These are phyloP conservation scores for Entomobrya proxima DNA, from an alignment of 2,888 invertebrate genomes.

Conservation along the genomic window DNA sequence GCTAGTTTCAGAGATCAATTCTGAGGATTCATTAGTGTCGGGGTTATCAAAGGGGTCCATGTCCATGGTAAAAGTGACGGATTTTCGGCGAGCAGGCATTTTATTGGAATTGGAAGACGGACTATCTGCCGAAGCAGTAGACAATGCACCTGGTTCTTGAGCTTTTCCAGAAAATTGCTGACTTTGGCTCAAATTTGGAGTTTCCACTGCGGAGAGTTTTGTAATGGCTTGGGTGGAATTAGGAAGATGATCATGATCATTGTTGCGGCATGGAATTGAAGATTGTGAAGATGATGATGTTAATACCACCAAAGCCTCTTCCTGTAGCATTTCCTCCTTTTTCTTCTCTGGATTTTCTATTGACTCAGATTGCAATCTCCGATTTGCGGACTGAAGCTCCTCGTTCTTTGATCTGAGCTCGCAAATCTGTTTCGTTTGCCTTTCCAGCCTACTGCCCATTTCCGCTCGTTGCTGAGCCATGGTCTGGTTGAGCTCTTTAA, in stretches of 20 bases:
- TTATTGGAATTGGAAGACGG: not conserved
- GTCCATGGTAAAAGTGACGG: constrained; percentile 56
- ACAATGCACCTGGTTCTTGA: too few species aligned
- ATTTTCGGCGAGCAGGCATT: constrained; percentile 27
- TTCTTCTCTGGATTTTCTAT: constrained; percentile 1
- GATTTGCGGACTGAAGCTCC: constrained; percentile 36
- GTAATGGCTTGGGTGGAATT: too few species aligned
- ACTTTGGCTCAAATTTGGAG: too few species aligned
- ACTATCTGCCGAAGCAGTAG: too few species aligned
- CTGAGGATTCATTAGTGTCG: not conserved
- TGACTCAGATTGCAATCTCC: constrained; percentile 37
- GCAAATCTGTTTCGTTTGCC: constrained; percentile 49
- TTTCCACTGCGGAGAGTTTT: too few species aligned
- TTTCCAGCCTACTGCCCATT: constrained; percentile 65
- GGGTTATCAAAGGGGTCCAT: constrained; percentile 53
- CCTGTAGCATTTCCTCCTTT: too few species aligned
- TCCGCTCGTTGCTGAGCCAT: constrained; percentile 60
- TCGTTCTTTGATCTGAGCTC: constrained; percentile 55
- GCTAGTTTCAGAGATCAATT: not conserved
- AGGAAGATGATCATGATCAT: too few species aligned
- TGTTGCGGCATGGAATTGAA: too few species aligned
- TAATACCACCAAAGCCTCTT: too few species aligned
- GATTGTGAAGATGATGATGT: too few species aligned
- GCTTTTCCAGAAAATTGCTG: too few species aligned
- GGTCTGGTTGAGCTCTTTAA: constrained; percentile 49